These are phyloP conservation scores for Arge pagana DNA, from an alignment of 2,888 invertebrate genomes.

Conservation along the genomic window DNA sequence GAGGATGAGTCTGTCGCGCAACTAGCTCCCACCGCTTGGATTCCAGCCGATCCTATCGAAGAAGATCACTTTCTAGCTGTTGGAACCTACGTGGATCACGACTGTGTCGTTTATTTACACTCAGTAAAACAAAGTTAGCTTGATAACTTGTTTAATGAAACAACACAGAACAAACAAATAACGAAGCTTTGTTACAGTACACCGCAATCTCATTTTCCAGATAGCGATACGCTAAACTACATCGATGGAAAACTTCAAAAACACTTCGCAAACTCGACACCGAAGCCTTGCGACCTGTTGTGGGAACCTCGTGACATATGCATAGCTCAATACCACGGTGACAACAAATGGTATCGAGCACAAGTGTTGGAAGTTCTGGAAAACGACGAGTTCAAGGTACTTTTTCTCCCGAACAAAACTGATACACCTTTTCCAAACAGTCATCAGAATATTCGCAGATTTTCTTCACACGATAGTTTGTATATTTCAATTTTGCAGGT, in stretches of 20 bases:
- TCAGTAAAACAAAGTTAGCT: slow-evolving; percentile 42
- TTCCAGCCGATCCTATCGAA: slow-evolving; percentile 62
- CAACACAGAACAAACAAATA: too few species aligned
- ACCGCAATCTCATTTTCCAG: slow-evolving; percentile 35
- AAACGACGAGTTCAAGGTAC: slow-evolving; percentile 58
- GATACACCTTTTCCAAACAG: too few species aligned
- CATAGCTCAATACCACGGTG: slow-evolving; percentile 68
- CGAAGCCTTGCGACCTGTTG: slow-evolving; percentile 59
- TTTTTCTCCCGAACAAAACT: too few species aligned
- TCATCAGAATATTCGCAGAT: too few species aligned
- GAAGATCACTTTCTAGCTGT: slow-evolving; percentile 63
- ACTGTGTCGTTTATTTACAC: slow-evolving; percentile 58
- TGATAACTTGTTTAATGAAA: slow-evolving; percentile 20
- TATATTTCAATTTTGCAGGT: too few species aligned
- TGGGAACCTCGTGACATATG: slow-evolving; percentile 72
- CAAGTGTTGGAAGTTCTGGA: slow-evolving; percentile 60
- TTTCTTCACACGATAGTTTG: too few species aligned
- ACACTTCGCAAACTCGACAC: slow-evolving; percentile 58
- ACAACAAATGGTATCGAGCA: slow-evolving; percentile 75
- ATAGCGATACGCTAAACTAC: slow-evolving; percentile 49
- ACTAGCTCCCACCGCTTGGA: slow-evolving; percentile 61
- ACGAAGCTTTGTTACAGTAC: too few species aligned
- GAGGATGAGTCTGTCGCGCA: slow-evolving; percentile 27
- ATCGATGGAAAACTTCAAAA: slow-evolving; percentile 62
- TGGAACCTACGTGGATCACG: slow-evolving; percentile 67